Conservation (phyloP, 2,888 invertebrate species). For the Meiosimyza decipiens region DNA sequence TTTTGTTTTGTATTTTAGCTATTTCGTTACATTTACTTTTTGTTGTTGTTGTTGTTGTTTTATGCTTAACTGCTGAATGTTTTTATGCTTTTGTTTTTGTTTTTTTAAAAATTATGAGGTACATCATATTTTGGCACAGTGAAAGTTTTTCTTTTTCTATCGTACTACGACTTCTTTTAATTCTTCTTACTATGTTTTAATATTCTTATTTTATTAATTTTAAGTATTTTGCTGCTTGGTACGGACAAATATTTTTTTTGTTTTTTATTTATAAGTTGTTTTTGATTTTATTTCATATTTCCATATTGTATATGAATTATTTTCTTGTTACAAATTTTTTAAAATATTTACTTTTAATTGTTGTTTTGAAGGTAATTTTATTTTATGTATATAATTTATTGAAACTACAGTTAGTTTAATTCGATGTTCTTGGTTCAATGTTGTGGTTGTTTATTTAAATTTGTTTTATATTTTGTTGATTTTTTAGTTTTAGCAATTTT, state of each 20-base stretch:
- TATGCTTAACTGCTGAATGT: conserved; percentile 40
- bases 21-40: conserved; percentile 16
- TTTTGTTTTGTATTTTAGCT: conserved; percentile 3
- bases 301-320: conserved; percentile 10
- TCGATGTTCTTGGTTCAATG: conserved; percentile 64
- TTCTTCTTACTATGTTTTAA: conserved; percentile 40
- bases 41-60: conserved; percentile 37
- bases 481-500: too few relatives aligned
- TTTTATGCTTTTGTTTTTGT: conserved; percentile 46
- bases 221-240: conserved; percentile 24
- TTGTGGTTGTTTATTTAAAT: conserved; percentile 41
- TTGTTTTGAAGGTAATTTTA: conserved; percentile 19
- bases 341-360: conserved; percentile 28
- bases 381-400: conserved; percentile 46
- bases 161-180: conserved; percentile 33
- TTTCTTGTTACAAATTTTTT: neutral
- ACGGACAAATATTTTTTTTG: conserved; percentile 35
- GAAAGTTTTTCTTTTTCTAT: conserved; percentile 71
- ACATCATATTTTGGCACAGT: conserved; percentile 84
- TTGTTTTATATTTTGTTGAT: conserved; percentile 17
- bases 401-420: conserved; percentile 60
- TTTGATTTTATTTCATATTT: conserved; percentile 4
- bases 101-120: conserved; percentile 74
- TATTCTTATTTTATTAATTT: conserved; percentile 31
- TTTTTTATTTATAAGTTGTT: conserved; percentile 39